Evolutionary conservation across 2,888 invertebrate species (phyloP).

Genomic region (Platerodrilus igneus): DNA sequence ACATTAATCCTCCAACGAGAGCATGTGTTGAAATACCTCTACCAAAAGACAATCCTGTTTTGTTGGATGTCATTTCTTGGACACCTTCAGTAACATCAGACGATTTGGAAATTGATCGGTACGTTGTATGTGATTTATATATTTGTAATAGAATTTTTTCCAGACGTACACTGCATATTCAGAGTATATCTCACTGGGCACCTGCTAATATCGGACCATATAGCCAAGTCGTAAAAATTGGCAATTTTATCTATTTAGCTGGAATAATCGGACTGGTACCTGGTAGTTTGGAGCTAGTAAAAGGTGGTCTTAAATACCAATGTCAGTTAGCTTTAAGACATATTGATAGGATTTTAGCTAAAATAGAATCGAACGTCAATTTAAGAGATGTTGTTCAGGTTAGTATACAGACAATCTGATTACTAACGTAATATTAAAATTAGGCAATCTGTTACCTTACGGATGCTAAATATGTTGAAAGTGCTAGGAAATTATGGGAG

Average conservation of each 20-base stretch:
- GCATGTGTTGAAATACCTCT: conserved; percentile 77
- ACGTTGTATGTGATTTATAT: conserved; percentile 7
- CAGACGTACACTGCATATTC: conserved; percentile 86
- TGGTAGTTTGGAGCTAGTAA: conserved; percentile 68
- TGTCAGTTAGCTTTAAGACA: conserved; percentile 81
- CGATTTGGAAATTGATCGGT: conserved; percentile 38
- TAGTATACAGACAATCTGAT: conserved; percentile 7
- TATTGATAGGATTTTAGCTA: conserved; percentile 74
- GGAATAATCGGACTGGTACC: conserved; percentile 91
- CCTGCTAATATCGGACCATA: conserved; percentile 96
- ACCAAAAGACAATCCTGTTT: conserved; percentile 64
- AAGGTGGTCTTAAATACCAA: conserved; percentile 75
- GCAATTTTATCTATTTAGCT: conserved; percentile 79
- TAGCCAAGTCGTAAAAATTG: conserved; percentile 86
- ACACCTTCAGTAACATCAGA: conserved; percentile 34
- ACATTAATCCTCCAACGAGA: conserved; percentile 78
- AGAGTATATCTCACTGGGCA: conserved; percentile 96
- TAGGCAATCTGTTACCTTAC: conserved; percentile 85
- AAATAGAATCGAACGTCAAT: conserved; percentile 71
- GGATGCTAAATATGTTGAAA: conserved; percentile 62
- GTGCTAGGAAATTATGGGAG: conserved; percentile 77
- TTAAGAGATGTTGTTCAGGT: conserved; percentile 78
- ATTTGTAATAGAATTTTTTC: conserved; percentile 29
- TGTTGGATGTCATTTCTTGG: conserved; percentile 72
- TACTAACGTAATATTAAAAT: conserved; percentile 15